Evolutionary conservation across 2,888 invertebrate genomes (phyloP).

Genomic region (Ophonus ardosiacus): DNA sequence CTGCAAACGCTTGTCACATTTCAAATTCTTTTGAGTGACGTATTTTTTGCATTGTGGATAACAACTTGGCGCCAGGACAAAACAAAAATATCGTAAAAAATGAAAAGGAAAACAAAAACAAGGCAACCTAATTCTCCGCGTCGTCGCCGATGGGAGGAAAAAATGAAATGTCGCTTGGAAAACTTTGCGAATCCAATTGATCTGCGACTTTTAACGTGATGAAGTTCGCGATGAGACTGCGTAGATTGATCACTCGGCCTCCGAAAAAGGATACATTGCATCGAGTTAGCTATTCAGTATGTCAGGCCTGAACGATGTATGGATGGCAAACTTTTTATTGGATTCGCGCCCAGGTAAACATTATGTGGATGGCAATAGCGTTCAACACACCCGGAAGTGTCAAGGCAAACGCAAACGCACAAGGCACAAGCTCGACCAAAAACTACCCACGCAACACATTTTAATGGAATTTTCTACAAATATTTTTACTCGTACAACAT

Average conservation of each 20-base stretch:
- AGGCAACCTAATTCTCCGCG: conserved; percentile 41
- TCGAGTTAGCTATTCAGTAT: conserved; percentile 63
- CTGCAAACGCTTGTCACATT: conserved; percentile 48
- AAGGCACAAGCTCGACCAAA: not conserved
- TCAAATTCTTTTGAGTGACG: conserved; percentile 49
- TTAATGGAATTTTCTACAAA: not conserved
- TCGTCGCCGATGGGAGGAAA: conserved; percentile 28
- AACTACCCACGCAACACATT: not conserved
- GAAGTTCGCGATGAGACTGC: conserved; percentile 57
- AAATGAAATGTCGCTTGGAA: conserved; percentile 55
- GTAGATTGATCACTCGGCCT: conserved; percentile 55
- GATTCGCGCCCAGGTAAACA: conserved; percentile 59
- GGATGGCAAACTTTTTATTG: conserved; percentile 59
- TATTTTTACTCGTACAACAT: not conserved
- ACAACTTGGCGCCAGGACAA: conserved; percentile 52
- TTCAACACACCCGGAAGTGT: not conserved
- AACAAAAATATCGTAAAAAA: conserved; percentile 59
- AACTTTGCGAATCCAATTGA: conserved; percentile 57
- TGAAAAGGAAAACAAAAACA: conserved; percentile 52
- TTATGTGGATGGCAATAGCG: conserved; percentile 14
- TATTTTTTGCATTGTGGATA: conserved; percentile 55
- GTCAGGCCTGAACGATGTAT: conserved; percentile 61
- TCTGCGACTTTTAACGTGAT: conserved; percentile 60
- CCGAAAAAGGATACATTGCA: conserved; percentile 62
- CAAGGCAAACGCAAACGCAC: not conserved